Conservation (phyloP, 2,797 vertebrate genomes). For the Lithobates sylvaticus region DNA sequence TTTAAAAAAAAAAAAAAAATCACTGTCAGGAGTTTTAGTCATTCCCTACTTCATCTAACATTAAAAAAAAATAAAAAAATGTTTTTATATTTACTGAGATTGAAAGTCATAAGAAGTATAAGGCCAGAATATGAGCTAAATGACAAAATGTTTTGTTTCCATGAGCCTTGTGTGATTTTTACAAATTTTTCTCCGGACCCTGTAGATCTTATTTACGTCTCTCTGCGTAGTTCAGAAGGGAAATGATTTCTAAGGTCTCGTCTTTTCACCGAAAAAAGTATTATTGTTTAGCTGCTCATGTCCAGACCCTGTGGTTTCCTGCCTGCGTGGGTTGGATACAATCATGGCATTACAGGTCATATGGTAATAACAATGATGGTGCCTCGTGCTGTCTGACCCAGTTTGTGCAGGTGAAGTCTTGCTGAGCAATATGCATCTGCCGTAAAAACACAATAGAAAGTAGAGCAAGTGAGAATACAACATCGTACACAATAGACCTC, state of each 20-base stretch:
- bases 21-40: too few relatives aligned
- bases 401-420: background rate
- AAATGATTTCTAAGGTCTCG: background rate
- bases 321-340: background rate
- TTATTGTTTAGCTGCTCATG: background rate
- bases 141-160: too few relatives aligned
- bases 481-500: background rate
- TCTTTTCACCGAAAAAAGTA: background rate
- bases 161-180: too few relatives aligned
- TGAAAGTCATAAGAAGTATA: too few relatives aligned
- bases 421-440: background rate
- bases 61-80: too few relatives aligned
- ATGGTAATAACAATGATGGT: background rate
- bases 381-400: background rate
- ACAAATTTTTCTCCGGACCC: too few relatives aligned
- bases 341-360: constrained; percentile 28
- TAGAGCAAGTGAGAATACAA: background rate
- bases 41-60: too few relatives aligned
- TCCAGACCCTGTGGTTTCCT: constrained; percentile 11
- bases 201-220: background rate
- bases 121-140: too few relatives aligned
- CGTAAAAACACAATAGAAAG: background rate
- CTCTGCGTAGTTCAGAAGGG: background rate
- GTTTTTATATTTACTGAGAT: too few relatives aligned
- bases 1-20: too few relatives aligned